A percentile compares a stretch with the other conserved stretches of the same genome.
Conservation (phyloP, 2,113 vertebrate genomes). For the Trogon surrucura region DNA sequence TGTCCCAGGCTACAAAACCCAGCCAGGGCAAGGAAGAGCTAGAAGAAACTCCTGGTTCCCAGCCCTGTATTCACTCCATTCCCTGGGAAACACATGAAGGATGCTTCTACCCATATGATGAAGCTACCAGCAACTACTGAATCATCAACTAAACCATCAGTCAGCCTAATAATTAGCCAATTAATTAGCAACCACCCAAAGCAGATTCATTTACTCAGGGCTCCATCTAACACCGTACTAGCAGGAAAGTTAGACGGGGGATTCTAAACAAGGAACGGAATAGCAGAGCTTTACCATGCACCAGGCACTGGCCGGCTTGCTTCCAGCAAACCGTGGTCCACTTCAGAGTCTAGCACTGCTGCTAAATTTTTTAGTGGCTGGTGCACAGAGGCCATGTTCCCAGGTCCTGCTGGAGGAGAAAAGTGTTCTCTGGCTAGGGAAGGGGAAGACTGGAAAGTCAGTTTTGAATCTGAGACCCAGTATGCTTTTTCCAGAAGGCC, state of each 20-base stretch:
- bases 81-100: background rate
- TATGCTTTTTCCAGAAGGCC: background rate
- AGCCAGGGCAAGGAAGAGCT: background rate
- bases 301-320: background rate
- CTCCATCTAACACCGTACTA: constrained; percentile 23
- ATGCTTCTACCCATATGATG: constrained; percentile 7
- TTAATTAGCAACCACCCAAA: constrained; percentile 59
- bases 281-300: background rate
- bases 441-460: background rate
- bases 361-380: background rate
- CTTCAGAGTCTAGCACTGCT: background rate
- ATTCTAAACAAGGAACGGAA: background rate
- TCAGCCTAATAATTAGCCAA: constrained; percentile 64
- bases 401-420: background rate
- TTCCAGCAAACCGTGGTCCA: background rate
- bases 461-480: background rate
- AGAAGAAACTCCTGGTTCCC: background rate
- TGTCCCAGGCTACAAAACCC: background rate
- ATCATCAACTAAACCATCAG: constrained; percentile 62
- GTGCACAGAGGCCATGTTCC: background rate
- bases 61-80: background rate
- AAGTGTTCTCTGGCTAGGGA: background rate
- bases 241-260: background rate
- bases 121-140: constrained; percentile 31
- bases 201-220: constrained; percentile 25